These are phyloP conservation scores for Mythimna impura DNA, from an alignment of 2,888 invertebrate species.

Conservation along the genomic window DNA sequence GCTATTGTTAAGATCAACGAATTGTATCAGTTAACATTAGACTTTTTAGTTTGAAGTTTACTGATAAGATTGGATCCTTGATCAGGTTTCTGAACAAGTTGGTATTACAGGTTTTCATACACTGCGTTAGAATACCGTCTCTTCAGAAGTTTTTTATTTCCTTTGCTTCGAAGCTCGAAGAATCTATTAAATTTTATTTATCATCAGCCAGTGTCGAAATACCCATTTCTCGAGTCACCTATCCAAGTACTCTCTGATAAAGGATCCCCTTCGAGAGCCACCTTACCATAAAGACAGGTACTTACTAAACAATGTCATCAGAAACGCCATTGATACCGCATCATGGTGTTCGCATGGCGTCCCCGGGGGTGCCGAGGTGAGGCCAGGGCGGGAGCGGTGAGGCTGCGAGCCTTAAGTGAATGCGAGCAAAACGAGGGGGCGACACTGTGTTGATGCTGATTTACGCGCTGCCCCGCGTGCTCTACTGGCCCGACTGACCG, in stretches of 20 bases:
- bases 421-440: slow-evolving; percentile 84
- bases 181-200: not conserved
- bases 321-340: slow-evolving; percentile 55
- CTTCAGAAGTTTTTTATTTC: not conserved
- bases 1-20: slow-evolving; percentile 3
- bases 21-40: not conserved
- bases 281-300: slow-evolving; percentile 18
- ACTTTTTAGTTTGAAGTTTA: not conserved
- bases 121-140: not conserved
- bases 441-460: slow-evolving; percentile 88
- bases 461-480: slow-evolving; percentile 85
- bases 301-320: slow-evolving; percentile 54
- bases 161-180: not conserved
- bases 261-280: slow-evolving; percentile 17
- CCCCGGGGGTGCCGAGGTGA: slow-evolving; percentile 21
- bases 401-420: slow-evolving; percentile 72
- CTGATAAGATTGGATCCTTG: slow-evolving; percentile 1
- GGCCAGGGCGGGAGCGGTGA: slow-evolving; percentile 26
- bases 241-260: not conserved
- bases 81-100: not conserved
- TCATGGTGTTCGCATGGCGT: slow-evolving; percentile 49
- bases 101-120: not conserved
- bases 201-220: not conserved
- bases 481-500: slow-evolving; percentile 82
- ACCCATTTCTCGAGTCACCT: not conserved